Evolutionary conservation across 2,113 vertebrate genomes (phyloP).

Genomic region (Laticauda colubrina): DNA sequence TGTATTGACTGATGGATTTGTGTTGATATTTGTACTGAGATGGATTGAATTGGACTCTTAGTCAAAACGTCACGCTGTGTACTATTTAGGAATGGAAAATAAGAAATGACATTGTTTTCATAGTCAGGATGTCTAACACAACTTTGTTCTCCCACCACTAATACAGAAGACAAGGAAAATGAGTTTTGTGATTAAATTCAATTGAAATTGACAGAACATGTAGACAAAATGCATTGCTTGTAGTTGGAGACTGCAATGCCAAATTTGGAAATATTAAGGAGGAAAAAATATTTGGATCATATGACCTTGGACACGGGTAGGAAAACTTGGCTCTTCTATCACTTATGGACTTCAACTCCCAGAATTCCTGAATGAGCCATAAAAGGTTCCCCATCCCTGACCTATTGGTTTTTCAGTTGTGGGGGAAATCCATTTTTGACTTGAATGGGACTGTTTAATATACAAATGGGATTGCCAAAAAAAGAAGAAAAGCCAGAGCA

Average conservation of each 20-base stretch:
- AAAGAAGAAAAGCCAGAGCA: background rate
- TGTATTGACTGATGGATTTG: background rate
- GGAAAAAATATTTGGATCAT: background rate
- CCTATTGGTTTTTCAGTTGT: too few species aligned
- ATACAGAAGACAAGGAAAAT: background rate
- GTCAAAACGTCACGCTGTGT: background rate
- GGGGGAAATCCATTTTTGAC: too few species aligned
- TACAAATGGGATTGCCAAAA: background rate
- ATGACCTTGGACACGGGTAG: background rate
- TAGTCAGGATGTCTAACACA: background rate
- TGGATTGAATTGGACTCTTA: background rate
- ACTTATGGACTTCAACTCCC: too few species aligned
- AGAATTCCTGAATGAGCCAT: too few species aligned
- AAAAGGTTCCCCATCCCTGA: too few species aligned
- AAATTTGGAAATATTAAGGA: background rate
- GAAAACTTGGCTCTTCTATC: too few species aligned
- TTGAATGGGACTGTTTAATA: too few species aligned
- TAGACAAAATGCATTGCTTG: background rate
- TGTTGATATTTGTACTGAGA: background rate
- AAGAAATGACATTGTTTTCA: background rate
- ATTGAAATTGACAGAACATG: background rate
- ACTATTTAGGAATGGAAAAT: background rate
- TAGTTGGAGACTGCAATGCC: background rate
- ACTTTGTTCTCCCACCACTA: background rate
- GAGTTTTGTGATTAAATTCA: background rate